phyloP scores from a whole-genome alignment of 1,140 invertebrate species.

The Pseudachorutes palmiensis region DNA sequence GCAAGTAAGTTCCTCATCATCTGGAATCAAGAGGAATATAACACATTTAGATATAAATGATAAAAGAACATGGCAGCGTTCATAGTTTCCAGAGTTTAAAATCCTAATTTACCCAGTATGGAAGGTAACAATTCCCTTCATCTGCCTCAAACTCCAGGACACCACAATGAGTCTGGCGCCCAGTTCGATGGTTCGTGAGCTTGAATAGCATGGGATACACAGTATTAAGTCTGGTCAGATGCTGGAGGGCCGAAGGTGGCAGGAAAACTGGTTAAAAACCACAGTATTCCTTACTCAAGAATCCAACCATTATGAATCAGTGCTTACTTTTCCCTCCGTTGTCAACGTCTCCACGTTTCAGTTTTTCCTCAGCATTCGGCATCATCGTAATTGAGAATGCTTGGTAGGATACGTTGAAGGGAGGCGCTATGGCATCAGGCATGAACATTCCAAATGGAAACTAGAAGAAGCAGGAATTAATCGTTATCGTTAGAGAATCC shows the following conservation, averaged over 20 bases:
- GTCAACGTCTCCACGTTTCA: conserved; percentile 78
- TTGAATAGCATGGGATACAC: conserved; percentile 99
- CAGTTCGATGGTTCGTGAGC: conserved; percentile 77
- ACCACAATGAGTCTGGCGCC: conserved; percentile 87
- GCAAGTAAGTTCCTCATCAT: conserved; percentile 97
- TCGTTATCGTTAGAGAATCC: too few relatives aligned
- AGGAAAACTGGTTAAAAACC: conserved; percentile 75
- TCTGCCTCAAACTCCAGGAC: conserved; percentile 98
- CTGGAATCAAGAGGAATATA: too few relatives aligned
- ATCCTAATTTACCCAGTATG: conserved; percentile 59
- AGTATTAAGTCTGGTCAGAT: conserved; percentile 87
- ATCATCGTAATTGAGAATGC: conserved; percentile 96
- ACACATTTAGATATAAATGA: too few relatives aligned
- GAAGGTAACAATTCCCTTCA: conserved; percentile 95
- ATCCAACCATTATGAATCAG: too few relatives aligned
- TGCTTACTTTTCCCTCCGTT: conserved; percentile 88
- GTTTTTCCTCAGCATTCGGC: conserved; percentile 65
- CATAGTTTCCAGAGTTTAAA: neutral
- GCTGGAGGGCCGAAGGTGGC: conserved; percentile 90
- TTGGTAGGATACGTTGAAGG: conserved; percentile 71
- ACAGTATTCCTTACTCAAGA: too few relatives aligned
- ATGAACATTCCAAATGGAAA: conserved; percentile 9
- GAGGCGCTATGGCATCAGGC: conserved; percentile 33
- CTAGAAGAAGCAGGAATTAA: neutral
- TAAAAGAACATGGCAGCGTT: neutral